Conservation (phyloP, 1,140 invertebrate species). For the Drusus annulatus region DNA sequence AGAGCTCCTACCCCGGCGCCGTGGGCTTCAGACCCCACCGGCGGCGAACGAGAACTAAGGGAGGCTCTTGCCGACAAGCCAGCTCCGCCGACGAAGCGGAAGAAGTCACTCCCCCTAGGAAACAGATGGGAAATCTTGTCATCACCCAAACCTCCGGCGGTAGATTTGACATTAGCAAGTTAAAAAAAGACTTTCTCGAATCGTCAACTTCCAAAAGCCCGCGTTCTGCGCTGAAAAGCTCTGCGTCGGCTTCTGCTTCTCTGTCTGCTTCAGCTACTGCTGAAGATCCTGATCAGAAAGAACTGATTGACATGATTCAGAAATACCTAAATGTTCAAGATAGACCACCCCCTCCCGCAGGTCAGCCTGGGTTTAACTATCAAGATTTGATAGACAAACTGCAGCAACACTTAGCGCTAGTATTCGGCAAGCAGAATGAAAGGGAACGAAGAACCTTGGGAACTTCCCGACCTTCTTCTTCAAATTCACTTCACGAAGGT, state of each 20-base stretch:
- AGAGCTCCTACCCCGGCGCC: slow-evolving; percentile 83
- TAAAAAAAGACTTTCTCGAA: slow-evolving; percentile 77
- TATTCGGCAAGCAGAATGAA: slow-evolving; percentile 61
- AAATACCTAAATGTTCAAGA: slow-evolving; percentile 76
- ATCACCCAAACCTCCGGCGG: slow-evolving; percentile 72
- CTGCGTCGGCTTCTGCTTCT: slow-evolving; percentile 40
- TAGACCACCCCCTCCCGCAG: slow-evolving; percentile 61
- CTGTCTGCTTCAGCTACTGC: slow-evolving; percentile 56
- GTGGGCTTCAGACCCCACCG: slow-evolving; percentile 72
- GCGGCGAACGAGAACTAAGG: slow-evolving; percentile 72
- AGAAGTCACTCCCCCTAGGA: slow-evolving; percentile 61
- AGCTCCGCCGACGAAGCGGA: slow-evolving; percentile 77
- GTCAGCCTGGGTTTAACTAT: slow-evolving; percentile 71
- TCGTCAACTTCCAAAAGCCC: slow-evolving; percentile 62
- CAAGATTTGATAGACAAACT: slow-evolving; percentile 77
- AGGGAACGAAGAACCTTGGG: slow-evolving; percentile 61
- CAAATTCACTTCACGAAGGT: slow-evolving; percentile 64
- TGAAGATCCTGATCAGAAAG: slow-evolving; percentile 72
- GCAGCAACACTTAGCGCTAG: slow-evolving; percentile 74
- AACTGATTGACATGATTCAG: slow-evolving; percentile 77
- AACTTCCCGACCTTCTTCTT: slow-evolving; percentile 21
- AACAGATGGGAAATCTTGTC: slow-evolving; percentile 69
- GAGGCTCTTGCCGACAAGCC: slow-evolving; percentile 77
- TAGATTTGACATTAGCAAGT: slow-evolving; percentile 77
- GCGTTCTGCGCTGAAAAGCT: slow-evolving; percentile 61